A percentile compares a stretch with the other conserved stretches of the same genome.
These are phyloP conservation scores for Sturnus vulgaris DNA, from an alignment of 2,113 vertebrate species.

Conservation along the genomic window DNA sequence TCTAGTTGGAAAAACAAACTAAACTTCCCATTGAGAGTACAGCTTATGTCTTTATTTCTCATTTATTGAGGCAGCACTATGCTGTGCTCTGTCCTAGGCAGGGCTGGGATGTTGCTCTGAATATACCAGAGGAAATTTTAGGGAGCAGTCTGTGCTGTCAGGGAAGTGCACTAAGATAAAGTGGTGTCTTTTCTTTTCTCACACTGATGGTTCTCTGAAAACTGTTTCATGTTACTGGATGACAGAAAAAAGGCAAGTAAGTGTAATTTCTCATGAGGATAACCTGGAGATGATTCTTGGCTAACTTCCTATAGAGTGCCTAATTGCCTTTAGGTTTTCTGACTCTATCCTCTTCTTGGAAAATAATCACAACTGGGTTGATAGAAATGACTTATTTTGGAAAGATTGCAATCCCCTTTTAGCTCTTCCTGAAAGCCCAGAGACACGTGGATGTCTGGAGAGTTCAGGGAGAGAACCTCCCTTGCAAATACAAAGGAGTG, in stretches of 20 bases:
- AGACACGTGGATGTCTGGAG: neutral
- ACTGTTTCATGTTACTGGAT: neutral
- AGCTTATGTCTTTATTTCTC: neutral
- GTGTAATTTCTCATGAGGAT: neutral
- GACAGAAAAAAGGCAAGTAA: neutral
- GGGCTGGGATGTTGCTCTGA: neutral
- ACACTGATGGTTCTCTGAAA: neutral
- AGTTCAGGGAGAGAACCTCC: neutral
- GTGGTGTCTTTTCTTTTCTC: neutral
- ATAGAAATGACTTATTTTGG: constrained; percentile 26
- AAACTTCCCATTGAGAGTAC: neutral
- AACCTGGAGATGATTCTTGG: neutral
- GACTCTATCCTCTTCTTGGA: neutral
- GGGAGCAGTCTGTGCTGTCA: neutral
- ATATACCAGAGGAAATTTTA: neutral
- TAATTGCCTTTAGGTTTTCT: neutral
- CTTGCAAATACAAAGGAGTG: neutral
- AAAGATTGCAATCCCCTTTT: neutral
- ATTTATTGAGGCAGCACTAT: neutral
- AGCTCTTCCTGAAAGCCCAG: neutral
- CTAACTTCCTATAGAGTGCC: neutral
- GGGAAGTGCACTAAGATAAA: neutral
- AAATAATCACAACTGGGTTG: neutral
- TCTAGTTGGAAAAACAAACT: neutral
- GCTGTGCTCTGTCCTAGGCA: neutral